Conservation (phyloP, 2,797 vertebrate species). For the Otolemur crassicaudatus region DNA sequence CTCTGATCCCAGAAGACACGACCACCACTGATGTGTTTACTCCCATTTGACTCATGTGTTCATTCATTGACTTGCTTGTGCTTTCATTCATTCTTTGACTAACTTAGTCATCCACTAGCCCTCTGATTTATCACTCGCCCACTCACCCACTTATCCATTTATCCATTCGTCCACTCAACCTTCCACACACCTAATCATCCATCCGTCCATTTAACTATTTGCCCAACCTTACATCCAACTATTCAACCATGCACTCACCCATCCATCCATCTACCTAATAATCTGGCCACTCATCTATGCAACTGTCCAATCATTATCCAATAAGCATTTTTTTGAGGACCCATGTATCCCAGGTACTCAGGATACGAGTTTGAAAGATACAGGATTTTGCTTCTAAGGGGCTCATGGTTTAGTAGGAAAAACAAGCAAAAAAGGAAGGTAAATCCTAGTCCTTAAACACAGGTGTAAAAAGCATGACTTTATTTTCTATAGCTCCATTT, state of each 20-base stretch:
- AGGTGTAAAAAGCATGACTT: background rate
- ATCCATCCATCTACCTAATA: background rate
- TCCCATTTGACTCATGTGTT: background rate
- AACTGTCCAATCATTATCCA: background rate
- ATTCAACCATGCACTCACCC: background rate
- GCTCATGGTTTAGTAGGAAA: background rate
- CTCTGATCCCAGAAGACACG: background rate
- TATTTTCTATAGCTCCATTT: background rate
- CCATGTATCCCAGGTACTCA: background rate
- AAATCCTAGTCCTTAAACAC: background rate
- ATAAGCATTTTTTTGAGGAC: background rate
- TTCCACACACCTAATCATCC: background rate
- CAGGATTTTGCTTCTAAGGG: background rate
- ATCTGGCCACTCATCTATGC: background rate
- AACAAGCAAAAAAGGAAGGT: background rate
- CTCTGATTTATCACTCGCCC: background rate
- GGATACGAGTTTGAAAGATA: background rate
- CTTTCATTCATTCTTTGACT: background rate
- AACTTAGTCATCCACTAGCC: background rate
- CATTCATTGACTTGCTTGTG: background rate
- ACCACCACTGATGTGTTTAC: background rate
- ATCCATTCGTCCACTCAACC: background rate
- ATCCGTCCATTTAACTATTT: background rate
- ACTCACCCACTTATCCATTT: background rate
- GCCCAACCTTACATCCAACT: background rate